Conservation (phyloP, 2,113 vertebrate genomes). For the Alces alces region DNA sequence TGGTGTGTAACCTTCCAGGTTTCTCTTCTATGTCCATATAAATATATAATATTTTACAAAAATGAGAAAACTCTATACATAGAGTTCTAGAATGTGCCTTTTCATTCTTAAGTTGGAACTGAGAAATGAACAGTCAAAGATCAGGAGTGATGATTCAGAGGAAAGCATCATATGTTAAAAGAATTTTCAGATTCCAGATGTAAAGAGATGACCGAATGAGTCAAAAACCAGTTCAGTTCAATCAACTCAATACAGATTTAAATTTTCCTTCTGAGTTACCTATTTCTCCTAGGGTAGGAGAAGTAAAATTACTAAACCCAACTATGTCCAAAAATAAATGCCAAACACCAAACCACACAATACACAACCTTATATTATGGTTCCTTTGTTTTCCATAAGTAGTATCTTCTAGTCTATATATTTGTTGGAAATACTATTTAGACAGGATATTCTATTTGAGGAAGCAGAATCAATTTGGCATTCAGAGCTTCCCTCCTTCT, state of each 20-base stretch:
- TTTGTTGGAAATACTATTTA: not conserved
- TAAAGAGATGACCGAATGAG: not conserved
- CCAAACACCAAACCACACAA: not conserved
- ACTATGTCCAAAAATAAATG: not conserved
- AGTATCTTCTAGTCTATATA: not conserved
- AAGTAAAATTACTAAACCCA: conserved; percentile 1
- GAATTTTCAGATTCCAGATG: not conserved
- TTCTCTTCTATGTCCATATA: not conserved
- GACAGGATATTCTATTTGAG: not conserved
- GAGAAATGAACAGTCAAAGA: not conserved
- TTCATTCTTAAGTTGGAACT: not conserved
- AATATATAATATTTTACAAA: not conserved
- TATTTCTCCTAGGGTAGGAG: not conserved
- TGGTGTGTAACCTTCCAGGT: not conserved
- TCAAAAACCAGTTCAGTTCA: not conserved
- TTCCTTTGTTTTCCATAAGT: not conserved
- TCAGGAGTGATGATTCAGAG: not conserved
- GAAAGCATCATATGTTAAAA: not conserved
- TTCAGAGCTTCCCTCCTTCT: not conserved
- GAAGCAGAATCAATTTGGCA: not conserved
- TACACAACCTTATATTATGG: not conserved
- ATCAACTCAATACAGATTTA: not conserved
- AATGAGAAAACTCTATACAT: not conserved
- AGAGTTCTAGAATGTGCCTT: not conserved
- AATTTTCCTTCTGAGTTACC: not conserved